Evolutionary conservation across 2,113 vertebrate species (phyloP), one percentile per base, ranked within the genome.

Genomic region (Pteruthius melanotis): DNA sequence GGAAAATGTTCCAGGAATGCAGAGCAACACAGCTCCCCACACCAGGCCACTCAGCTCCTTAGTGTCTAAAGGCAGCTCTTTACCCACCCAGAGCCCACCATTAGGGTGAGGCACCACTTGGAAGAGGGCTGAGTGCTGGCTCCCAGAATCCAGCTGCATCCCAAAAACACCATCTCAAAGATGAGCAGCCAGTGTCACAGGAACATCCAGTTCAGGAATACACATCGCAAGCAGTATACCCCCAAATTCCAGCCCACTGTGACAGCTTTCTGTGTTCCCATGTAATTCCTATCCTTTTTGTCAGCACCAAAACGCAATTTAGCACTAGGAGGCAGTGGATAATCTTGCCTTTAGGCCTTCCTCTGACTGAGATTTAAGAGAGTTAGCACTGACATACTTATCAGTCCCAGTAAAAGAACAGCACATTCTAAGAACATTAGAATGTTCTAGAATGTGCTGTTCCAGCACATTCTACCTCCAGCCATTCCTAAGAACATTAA

Each of bases 171-270:
- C 16, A 33, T 2, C 53, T 11, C 10, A 5, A 80, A 77, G 40
- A 44, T 9, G 22, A 78, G 35, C 23, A 49, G 61, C 23, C 44
- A 45, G 13, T 15, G 30, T 16, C 49, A 83, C 17, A 59, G 13
- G 13, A 72, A 94, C 82, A 65, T 7, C 18, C 26, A 83, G 59
- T 18, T 68, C 40, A 47, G 20, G 39, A 81, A 64, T 2, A 53
- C 13, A 60, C n/a, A 28, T 3, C 27, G 19, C 37, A 65, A 69
- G 50, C 2, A 1, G 2, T 5, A 15, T 7, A 35, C 2, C 18
- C 56, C 17, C 33, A 75, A 61, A 87, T n/a, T 37, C 45, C 33
- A 57, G 26, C 15, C 65, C 52, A 17, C 13, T 27, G 37, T 45
- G 57, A 81, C 40, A 66, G 45, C 33, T 17, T 27, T 5, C 45